These are phyloP conservation scores for Chlamydotis undulata DNA, from an alignment of 2,113 vertebrate genomes.

Conservation along the genomic window DNA sequence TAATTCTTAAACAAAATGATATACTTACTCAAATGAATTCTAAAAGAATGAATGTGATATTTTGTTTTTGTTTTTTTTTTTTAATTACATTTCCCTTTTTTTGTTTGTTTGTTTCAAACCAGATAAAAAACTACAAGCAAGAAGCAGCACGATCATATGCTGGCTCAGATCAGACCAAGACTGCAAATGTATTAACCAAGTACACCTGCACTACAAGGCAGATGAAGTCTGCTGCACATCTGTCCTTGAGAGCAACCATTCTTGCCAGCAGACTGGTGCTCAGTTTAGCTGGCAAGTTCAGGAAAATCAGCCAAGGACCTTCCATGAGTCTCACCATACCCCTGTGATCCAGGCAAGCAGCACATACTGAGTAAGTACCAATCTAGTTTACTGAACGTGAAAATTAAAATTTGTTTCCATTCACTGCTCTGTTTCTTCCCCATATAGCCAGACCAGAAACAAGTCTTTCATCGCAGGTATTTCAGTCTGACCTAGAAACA, in stretches of 20 bases:
- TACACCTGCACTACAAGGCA: neutral
- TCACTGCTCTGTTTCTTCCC: neutral
- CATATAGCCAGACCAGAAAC: neutral
- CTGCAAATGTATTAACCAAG: neutral
- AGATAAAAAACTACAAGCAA: neutral
- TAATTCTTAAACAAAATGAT: neutral
- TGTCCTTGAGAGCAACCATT: neutral
- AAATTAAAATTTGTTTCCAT: neutral
- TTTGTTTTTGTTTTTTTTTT: neutral
- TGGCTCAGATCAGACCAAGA: neutral
- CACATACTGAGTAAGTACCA: neutral
- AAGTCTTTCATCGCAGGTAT: neutral
- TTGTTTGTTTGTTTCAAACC: neutral
- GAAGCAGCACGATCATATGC: rapidly evolving
- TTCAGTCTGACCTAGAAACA: neutral
- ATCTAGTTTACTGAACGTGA: neutral
- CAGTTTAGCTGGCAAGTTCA: neutral
- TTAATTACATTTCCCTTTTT: too few relatives aligned
- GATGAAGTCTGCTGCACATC: rapidly evolving
- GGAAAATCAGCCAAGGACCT: neutral
- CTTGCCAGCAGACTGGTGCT: neutral
- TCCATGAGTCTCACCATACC: neutral
- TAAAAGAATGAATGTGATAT: neutral
- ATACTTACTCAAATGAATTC: neutral
- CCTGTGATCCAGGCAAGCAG: neutral